Conservation (phyloP, 1,140 invertebrate genomes). For the Habropoda laboriosa region DNA sequence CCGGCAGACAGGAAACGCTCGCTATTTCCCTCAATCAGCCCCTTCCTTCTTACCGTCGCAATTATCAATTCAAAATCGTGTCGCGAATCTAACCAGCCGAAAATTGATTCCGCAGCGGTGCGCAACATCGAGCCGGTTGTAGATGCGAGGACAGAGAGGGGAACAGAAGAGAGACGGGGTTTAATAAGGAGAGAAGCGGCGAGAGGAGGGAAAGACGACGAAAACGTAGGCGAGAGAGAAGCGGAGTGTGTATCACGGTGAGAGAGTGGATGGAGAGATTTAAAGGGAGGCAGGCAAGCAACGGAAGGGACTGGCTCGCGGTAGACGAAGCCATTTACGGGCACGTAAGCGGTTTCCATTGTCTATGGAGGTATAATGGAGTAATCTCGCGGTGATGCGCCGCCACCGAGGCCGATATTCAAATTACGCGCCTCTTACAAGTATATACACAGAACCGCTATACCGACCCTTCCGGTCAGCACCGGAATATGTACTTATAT, state of each 20-base stretch:
- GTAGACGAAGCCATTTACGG: conserved; percentile 79
- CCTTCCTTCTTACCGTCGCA: conserved; percentile 39
- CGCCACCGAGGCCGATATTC: conserved; percentile 77
- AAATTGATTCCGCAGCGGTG: conserved; percentile 33
- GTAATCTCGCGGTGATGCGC: conserved; percentile 81
- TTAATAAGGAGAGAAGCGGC: conserved; percentile 23
- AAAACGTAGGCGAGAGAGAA: background rate
- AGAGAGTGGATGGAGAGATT: conserved; percentile 2
- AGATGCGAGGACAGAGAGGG: no score
- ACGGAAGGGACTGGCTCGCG: conserved; percentile 49
- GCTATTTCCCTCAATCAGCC: conserved; percentile 1
- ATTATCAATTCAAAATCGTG: conserved; percentile 45
- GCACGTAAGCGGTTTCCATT: conserved; percentile 80
- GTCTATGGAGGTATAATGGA: conserved; percentile 80
- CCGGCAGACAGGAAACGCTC: background rate
- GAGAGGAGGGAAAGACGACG: conserved; percentile 24
- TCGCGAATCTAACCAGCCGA: conserved; percentile 37
- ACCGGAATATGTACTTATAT: background rate
- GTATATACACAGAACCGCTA: conserved; percentile 65
- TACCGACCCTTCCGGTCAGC: conserved; percentile 58
- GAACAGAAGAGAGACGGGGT: background rate
- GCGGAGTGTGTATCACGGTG: no score
- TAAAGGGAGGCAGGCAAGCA: conserved; percentile 30
- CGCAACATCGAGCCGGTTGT: background rate
- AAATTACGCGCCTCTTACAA: conserved; percentile 76